Conservation (phyloP, 2,113 vertebrate genomes). For the Pimephales promelas region DNA sequence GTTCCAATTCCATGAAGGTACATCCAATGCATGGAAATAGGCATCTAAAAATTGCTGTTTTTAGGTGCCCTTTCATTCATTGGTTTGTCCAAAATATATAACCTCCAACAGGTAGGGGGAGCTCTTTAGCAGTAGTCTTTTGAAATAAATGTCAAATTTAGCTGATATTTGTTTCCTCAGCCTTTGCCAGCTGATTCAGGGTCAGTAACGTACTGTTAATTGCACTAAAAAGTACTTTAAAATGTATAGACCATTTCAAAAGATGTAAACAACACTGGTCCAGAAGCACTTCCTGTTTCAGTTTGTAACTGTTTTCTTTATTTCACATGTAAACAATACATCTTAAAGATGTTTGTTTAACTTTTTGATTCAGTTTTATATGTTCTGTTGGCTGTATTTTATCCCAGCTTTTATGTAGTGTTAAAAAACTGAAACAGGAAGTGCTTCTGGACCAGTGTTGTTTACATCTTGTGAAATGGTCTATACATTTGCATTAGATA, state of each 20-base stretch:
- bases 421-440: too few relatives aligned
- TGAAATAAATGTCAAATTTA: conserved; percentile 15
- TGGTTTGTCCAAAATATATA: conserved; percentile 70
- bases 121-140: conserved; percentile 74
- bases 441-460: too few relatives aligned
- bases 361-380: too few relatives aligned
- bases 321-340: too few relatives aligned
- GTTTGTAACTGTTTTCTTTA: too few relatives aligned
- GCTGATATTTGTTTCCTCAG: background rate
- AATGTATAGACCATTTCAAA: too few relatives aligned
- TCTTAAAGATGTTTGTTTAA: too few relatives aligned
- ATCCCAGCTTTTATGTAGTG: too few relatives aligned
- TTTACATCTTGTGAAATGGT: too few relatives aligned
- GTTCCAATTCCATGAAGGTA: conserved; percentile 73
- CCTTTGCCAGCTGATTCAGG: conserved; percentile 1
- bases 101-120: conserved; percentile 72
- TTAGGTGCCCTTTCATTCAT: conserved; percentile 69
- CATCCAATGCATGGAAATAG: conserved; percentile 66
- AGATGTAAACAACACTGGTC: too few relatives aligned
- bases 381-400: too few relatives aligned
- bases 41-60: conserved; percentile 62
- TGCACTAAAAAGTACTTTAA: background rate
- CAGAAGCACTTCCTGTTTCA: too few relatives aligned
- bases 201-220: background rate
- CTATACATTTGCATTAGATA: background rate